phyloP scores from a whole-genome alignment of 2,113 vertebrate species.

The Callochromis pleurospilus region DNA sequence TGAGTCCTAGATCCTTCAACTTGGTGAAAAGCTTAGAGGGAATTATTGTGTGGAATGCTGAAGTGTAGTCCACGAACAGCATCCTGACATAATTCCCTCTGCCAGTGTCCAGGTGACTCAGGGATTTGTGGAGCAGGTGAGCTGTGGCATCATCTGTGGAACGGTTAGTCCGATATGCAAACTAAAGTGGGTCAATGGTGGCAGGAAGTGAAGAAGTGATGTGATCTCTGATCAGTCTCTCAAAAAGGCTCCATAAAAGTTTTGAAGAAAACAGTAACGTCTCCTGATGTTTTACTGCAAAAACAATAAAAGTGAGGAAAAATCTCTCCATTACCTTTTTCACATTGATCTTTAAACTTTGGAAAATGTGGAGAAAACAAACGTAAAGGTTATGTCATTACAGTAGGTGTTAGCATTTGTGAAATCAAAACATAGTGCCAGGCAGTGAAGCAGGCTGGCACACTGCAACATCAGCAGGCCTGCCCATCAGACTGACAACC shows the following conservation, averaged over 20 bases:
- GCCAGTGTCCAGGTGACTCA: background rate
- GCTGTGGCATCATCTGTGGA: background rate
- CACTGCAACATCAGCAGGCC: slow-evolving; percentile 23
- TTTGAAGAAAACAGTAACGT: background rate
- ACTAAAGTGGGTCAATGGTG: background rate
- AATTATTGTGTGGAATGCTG: background rate
- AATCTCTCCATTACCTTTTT: background rate
- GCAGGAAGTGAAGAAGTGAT: background rate
- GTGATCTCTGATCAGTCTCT: background rate
- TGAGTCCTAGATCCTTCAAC: background rate
- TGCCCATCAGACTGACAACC: slow-evolving; percentile 8
- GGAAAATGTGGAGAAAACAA: background rate
- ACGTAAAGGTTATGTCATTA: background rate
- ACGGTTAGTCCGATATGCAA: background rate
- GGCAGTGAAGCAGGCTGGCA: background rate
- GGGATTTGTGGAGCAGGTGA: background rate
- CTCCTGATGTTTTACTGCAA: background rate
- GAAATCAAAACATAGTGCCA: background rate
- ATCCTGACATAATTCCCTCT: background rate
- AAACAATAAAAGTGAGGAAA: background rate
- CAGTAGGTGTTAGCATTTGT: background rate
- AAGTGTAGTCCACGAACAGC: background rate
- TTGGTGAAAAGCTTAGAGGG: background rate
- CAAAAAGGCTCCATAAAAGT: background rate
- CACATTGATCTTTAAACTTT: background rate